Evolutionary conservation across 2,888 invertebrate species (phyloP), one percentile per base, ranked within the genome.

Genomic region (Apamea sordens): DNA sequence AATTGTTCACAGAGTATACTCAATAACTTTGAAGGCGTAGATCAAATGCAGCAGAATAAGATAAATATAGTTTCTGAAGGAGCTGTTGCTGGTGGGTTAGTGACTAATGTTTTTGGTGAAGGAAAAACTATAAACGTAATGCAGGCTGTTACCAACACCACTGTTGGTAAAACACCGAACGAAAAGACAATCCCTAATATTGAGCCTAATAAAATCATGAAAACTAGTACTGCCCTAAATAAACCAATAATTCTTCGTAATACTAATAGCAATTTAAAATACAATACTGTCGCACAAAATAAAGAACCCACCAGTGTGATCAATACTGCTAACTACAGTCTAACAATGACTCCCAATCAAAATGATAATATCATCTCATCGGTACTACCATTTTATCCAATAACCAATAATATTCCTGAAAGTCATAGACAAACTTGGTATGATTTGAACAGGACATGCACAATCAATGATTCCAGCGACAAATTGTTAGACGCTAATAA

Each of bases 1-100:
- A 82, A 84, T 77, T 89, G 70, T 82, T 94, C 94, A 0, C 94
- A 93, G 86, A 85, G 89, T 64, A 80, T 89, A 47, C 79, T 89
- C 0, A 76, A 88, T 50, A 77, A 82, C 67, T 84, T 71, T 77
- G 67, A 81, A 53, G 63, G 11, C 0, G 13, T 65, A 36, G 50
- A 69, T 13, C 36, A 67, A 47, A 13, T 68, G 18, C 65, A 67
- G 50, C 56, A 64, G 6, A 74, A 78, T 75, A 24, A 44, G 0
- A 36, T 21, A 41, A 86, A 67, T 7, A 59, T 21, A 15, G 28
- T 21, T 70, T 8, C 21, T 28, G 13, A 74, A 13, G 56, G 3
- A 72, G 18, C 36, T 15, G 8, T 15, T 41, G 1, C 41, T 50
- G 13, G 0, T 64, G 21, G 15, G 28, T 32, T 64, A 18, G 11